Conservation (phyloP, 2,113 vertebrate genomes). For the Polypterus senegalus region DNA sequence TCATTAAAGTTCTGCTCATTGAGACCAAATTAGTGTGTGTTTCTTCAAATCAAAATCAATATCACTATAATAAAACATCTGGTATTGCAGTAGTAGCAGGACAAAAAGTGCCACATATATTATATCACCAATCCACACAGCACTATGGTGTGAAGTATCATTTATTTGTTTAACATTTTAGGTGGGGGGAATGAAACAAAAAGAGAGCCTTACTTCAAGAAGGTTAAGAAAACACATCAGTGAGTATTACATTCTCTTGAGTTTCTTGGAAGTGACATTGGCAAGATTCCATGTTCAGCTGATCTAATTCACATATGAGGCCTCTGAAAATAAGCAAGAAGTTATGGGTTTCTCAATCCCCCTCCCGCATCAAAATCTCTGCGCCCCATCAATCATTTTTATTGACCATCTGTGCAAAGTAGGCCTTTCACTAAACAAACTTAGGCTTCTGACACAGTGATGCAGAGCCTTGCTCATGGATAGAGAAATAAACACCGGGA, state of each 20-base stretch:
- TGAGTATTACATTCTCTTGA: conserved; percentile 16
- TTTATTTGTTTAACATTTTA: no score
- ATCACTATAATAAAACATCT: conserved; percentile 55
- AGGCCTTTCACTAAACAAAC: conserved; percentile 40
- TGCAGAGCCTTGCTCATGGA: conserved; percentile 6
- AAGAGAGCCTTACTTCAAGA: background rate
- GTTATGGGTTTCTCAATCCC: conserved; percentile 21
- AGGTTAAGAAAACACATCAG: conserved; percentile 17
- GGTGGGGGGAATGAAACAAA: no score
- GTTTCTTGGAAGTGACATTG: conserved; percentile 17
- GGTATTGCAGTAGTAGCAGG: no score
- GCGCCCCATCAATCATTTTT: conserved; percentile 46
- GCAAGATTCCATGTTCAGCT: conserved; percentile 17
- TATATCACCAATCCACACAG: no score
- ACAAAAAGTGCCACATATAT: no score
- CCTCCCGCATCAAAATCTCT: conserved; percentile 21
- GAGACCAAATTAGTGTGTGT: conserved; percentile 63
- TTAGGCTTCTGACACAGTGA: conserved; percentile 38
- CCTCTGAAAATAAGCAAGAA: conserved; percentile 24
- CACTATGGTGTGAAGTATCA: no score
- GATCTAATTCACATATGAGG: conserved; percentile 34
- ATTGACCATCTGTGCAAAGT: conserved; percentile 46
- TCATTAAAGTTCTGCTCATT: conserved; percentile 65
- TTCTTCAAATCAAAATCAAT: conserved; percentile 66
- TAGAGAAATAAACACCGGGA: no score